Evolutionary conservation across 2,797 vertebrate genomes (phyloP).

Genomic region (Pangasius mekongensis): DNA sequence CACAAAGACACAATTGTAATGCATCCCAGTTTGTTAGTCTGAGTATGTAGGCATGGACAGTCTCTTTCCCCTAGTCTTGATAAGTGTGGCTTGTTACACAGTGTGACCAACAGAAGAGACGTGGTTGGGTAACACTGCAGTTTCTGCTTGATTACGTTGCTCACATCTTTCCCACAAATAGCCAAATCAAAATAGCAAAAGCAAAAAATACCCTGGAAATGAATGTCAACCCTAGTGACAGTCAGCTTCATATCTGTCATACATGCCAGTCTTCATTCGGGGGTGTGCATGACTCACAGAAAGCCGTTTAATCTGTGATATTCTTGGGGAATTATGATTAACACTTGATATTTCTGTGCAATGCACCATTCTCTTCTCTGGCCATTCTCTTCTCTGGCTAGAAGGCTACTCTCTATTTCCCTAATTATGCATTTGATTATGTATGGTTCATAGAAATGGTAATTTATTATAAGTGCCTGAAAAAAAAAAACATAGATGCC

Average conservation of each 20-base stretch:
- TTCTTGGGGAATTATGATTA: constrained; percentile 20
- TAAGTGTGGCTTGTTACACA: constrained; percentile 7
- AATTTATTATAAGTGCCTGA: constrained; percentile 17
- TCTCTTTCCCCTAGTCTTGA: constrained; percentile 8
- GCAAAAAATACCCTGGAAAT: neutral
- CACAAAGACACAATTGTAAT: constrained; percentile 52
- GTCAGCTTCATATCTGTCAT: constrained; percentile 18
- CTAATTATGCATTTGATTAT: constrained; percentile 33
- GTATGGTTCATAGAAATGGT: constrained; percentile 15
- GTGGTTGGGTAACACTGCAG: neutral
- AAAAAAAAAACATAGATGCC: constrained; percentile 14
- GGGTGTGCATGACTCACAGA: constrained; percentile 31
- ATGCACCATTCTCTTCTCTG: neutral
- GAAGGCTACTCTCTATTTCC: neutral
- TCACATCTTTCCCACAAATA: neutral
- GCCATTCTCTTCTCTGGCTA: neutral
- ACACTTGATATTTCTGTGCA: constrained; percentile 3
- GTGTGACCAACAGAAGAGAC: neutral
- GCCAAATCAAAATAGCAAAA: too few species aligned
- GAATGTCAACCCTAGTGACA: neutral
- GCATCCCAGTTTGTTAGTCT: constrained; percentile 44
- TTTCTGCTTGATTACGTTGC: neutral
- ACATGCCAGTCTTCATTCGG: constrained; percentile 30
- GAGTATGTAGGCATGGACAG: constrained; percentile 40
- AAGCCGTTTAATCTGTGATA: constrained; percentile 39